Conservation (phyloP, 2,888 invertebrate species). For the Anthrax anthrax region DNA sequence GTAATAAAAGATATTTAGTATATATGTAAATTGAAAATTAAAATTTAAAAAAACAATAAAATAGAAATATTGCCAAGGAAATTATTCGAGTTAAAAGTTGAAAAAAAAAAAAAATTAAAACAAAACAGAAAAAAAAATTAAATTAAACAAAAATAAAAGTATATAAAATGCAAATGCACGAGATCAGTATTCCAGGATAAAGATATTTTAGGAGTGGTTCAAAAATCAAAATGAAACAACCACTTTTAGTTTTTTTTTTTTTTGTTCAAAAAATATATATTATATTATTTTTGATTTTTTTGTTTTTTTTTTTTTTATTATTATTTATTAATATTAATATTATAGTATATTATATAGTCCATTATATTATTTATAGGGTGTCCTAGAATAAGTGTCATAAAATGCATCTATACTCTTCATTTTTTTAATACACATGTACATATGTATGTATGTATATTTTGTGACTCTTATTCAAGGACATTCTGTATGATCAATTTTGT, state of each 20-base stretch:
- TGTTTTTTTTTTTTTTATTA: neutral
- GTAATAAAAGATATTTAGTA: too few relatives aligned
- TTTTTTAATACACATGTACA: too few relatives aligned
- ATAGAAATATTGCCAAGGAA: too few relatives aligned
- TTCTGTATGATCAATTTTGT: too few relatives aligned
- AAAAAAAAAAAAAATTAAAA: slow-evolving; percentile 6
- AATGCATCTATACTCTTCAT: too few relatives aligned
- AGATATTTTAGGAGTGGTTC: neutral
- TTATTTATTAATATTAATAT: neutral
- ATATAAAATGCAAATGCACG: neutral
- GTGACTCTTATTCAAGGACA: too few relatives aligned
- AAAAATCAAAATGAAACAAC: neutral
- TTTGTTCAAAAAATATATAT: neutral
- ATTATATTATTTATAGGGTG: too few relatives aligned
- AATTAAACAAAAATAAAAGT: neutral
- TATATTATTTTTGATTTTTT: neutral
- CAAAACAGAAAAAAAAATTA: neutral
- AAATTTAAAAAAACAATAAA: too few relatives aligned
- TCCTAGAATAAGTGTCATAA: too few relatives aligned
- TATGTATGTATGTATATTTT: too few relatives aligned
- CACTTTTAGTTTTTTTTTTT: neutral
- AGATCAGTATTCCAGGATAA: neutral
- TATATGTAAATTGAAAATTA: too few relatives aligned
- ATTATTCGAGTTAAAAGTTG: neutral
- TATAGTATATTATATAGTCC: too few relatives aligned